Percentiles rank a stretch among this genome's conserved stretches.
These are phyloP conservation scores for Takifugu bimaculatus DNA, from an alignment of 2,113 vertebrate species.

Conservation along the genomic window DNA sequence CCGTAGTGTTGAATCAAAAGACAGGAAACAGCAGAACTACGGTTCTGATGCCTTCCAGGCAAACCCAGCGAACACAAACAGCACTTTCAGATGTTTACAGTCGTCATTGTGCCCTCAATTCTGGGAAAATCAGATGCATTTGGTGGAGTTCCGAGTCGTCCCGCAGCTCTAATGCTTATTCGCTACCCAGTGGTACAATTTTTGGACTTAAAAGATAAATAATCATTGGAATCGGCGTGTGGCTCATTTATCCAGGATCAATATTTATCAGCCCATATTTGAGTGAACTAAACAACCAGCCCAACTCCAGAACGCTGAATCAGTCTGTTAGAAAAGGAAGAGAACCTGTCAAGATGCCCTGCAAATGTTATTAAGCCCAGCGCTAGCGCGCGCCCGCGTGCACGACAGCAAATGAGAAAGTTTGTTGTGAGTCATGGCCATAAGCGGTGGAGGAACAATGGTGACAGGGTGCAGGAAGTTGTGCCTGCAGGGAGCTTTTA, in stretches of 20 bases:
- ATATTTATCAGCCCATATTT: no score
- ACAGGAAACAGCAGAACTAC: conserved; percentile 29
- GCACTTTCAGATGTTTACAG: conserved; percentile 10
- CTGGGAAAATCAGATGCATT: neutral
- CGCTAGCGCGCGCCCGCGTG: conserved; percentile 16
- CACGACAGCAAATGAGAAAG: conserved; percentile 30
- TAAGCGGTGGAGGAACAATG: conserved; percentile 58
- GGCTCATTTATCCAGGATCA: conserved; percentile 7
- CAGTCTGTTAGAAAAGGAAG: conserved; percentile 33
- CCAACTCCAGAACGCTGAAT: no score
- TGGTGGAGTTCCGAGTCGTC: no score
- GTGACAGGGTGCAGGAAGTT: conserved; percentile 60
- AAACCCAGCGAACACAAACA: conserved; percentile 27
- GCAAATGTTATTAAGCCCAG: conserved; percentile 37
- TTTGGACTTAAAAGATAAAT: neutral
- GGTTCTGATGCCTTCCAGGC: conserved; percentile 25
- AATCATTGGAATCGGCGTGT: conserved; percentile 9
- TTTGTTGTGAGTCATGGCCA: conserved; percentile 60
- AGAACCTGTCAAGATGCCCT: conserved; percentile 34
- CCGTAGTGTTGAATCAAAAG: conserved; percentile 30
- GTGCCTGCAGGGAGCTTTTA: conserved; percentile 68
- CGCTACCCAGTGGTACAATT: neutral
- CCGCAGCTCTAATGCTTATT: no score
- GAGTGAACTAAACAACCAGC: no score
- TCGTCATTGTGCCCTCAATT: neutral